Evolutionary conservation across 1,140 invertebrate species (phyloP), one percentile per base, ranked within the genome.

Genomic region (Phenacoccus solenopsis): DNA sequence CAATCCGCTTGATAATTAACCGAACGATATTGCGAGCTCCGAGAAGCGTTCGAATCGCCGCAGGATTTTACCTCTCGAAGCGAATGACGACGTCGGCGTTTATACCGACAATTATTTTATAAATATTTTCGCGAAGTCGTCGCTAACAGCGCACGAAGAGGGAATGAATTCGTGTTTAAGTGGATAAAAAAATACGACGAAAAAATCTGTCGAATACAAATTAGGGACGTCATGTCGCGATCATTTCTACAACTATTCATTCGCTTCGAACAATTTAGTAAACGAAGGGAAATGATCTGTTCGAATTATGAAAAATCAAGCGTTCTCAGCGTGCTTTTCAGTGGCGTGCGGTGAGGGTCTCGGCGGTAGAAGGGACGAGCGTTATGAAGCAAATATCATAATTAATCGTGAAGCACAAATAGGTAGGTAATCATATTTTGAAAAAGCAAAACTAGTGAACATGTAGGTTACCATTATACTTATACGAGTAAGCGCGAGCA

Each of bases 131-230:
- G 38, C 16, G 20, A 49, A 49, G 20, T 49, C 38, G 38, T 49
- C n/a, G n/a, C n/a, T 49, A 49, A 49, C 38, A 49, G 20, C 38
- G 38, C 20, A 16, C 38, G 38, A 49, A 2, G 2, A 49, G 38
- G 38, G 38, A 49, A n/a, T 9, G 38, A 49, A 64, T 25, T 24
- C 59, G 59, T 64, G 59, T 64, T 64, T 16, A 16, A 64, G 59
- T 64, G 59, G 59, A 64, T 20, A 16, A 64, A 64, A 64, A 64
- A 10, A 16, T 24, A 64, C 10, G 56, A 22, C 7, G 20, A 16
- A 59, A 32, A 59, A 64, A 64, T 64, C 12, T 64, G 59, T 64
- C 10, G 59, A 64, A 64, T 64, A 64, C 21, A 64, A 64, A 64
- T 64, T 64, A 64, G 59, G 16, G 59, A 64, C 59, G 59, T 64